Conservation (phyloP, 2,888 invertebrate species). For the Invenusta paracnida region DNA sequence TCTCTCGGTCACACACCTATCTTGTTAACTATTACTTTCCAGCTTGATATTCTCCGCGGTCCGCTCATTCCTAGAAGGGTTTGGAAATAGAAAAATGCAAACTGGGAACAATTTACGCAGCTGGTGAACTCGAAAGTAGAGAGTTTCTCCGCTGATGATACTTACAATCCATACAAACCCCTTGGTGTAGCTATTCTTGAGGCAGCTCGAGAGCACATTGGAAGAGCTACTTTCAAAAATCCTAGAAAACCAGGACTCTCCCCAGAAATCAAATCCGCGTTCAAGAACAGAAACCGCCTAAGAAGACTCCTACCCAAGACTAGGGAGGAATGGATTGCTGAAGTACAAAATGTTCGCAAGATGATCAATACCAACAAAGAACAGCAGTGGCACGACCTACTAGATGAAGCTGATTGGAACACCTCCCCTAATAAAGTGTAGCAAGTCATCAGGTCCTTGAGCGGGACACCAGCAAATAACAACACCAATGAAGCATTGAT, state of each 20-base stretch:
- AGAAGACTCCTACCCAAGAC: neutral
- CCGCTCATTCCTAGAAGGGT: neutral
- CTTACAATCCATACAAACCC: neutral
- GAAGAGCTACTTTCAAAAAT: neutral
- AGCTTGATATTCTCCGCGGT: neutral
- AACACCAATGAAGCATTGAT: neutral
- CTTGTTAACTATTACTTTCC: neutral
- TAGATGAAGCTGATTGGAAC: slow-evolving; percentile 12
- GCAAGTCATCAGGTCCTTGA: neutral
- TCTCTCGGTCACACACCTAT: neutral
- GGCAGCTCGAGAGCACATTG: neutral
- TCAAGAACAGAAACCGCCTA: neutral
- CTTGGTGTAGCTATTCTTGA: neutral
- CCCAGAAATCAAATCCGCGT: neutral
- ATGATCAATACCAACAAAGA: slow-evolving; percentile 1
- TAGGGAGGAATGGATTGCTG: neutral
- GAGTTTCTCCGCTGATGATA: neutral
- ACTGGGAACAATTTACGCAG: neutral
- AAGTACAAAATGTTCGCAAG: neutral
- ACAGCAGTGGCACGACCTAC: neutral
- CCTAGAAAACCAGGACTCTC: neutral
- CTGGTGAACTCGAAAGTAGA: neutral
- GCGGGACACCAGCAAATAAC: neutral
- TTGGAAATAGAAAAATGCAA: neutral
- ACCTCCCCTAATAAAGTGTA: slow-evolving; percentile 1